Evolutionary conservation across 1,140 invertebrate species (phyloP).

Genomic region (Eulimnadia texana): DNA sequence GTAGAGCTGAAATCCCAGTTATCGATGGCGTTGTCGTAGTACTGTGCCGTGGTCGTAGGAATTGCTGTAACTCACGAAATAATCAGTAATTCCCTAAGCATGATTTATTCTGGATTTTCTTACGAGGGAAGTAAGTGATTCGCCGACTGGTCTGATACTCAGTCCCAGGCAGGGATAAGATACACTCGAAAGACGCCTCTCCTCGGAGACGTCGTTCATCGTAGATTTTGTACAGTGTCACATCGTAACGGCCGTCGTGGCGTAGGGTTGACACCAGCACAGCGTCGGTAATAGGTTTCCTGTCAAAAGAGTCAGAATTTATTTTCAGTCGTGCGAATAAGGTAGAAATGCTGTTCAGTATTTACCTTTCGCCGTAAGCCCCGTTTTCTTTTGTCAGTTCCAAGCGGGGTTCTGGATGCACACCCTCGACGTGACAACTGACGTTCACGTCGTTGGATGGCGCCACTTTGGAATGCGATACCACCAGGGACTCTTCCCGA

Average conservation of each 20-base stretch:
- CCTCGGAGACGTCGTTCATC: background rate
- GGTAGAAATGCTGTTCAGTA: background rate
- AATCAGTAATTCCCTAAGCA: no score
- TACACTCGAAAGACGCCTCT: conserved; percentile 11
- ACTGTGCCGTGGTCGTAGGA: background rate
- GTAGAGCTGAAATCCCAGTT: background rate
- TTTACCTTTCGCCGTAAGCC: conserved; percentile 4
- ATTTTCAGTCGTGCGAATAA: no score
- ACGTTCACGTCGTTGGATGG: conserved; percentile 17
- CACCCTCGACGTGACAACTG: conserved; percentile 19
- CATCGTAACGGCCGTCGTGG: conserved; percentile 2
- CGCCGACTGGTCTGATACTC: background rate
- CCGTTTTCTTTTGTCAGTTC: conserved; percentile 14
- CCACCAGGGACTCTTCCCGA: conserved; percentile 16
- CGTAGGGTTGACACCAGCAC: background rate
- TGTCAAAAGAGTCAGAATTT: background rate
- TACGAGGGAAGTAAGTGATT: conserved; percentile 7
- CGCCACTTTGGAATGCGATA: conserved; percentile 13
- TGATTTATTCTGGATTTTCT: no score
- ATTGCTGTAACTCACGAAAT: no score
- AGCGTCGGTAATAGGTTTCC: background rate
- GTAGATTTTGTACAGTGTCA: conserved; percentile 5
- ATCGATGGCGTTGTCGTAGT: background rate
- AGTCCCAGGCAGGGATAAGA: conserved; percentile 1
- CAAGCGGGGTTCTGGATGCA: conserved; percentile 20